Percentiles rank a stretch among this genome's conserved stretches.
These are phyloP conservation scores for Brachyistius frenatus DNA, from an alignment of 2,113 vertebrate genomes.

Conservation along the genomic window DNA sequence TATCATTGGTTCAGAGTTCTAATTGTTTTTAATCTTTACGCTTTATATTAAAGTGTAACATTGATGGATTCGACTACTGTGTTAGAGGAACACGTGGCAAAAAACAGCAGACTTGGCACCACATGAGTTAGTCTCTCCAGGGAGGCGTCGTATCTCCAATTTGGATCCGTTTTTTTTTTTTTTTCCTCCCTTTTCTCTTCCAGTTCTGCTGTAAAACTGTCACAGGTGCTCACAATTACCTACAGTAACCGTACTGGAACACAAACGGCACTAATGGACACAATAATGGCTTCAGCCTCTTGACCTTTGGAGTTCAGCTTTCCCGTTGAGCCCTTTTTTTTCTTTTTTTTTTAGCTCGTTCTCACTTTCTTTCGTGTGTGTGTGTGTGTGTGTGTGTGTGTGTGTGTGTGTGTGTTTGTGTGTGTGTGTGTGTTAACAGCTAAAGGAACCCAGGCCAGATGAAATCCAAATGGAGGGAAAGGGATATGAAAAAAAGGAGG, in stretches of 20 bases:
- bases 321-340: conserved; percentile 17
- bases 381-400: no score
- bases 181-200: not conserved
- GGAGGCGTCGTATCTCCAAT: conserved; percentile 1
- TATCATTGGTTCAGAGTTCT: no score
- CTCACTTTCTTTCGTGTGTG: not conserved
- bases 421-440: conserved; percentile 23
- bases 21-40: no score
- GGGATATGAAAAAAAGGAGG: not conserved
- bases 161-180: not conserved
- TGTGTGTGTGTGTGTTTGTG: conserved; percentile 3
- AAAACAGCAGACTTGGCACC: not conserved
- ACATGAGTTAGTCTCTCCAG: not conserved
- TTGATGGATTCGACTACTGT: no score
- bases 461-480: not conserved
- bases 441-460: conserved; percentile 45
- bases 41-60: no score
- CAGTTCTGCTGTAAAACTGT: not conserved
- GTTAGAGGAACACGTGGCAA: no score
- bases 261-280: conserved; percentile 18
- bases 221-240: conserved; percentile 34
- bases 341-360: not conserved
- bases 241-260: conserved; percentile 25
- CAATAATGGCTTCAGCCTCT: conserved; percentile 19
- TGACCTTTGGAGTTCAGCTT: conserved; percentile 2